Conservation (phyloP, 2,797 vertebrate species). For the Danio aesculapii region DNA sequence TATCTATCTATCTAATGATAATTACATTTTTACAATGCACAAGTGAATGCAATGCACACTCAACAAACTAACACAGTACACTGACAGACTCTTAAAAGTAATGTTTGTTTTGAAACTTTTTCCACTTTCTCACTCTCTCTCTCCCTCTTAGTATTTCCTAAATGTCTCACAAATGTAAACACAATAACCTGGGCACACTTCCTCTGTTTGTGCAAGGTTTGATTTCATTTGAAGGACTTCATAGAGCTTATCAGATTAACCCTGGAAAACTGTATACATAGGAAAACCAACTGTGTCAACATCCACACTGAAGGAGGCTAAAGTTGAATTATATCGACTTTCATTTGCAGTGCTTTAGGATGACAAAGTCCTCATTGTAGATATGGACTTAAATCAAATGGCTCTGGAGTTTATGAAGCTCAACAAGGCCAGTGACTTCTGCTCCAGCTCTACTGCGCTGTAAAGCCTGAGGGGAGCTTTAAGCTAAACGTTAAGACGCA, state of each 20-base stretch:
- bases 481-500: constrained; percentile 7
- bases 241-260: constrained; percentile 38
- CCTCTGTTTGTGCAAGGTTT: constrained; percentile 32
- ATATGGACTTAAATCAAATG: constrained; percentile 18
- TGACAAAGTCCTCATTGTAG: constrained; percentile 13
- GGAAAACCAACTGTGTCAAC: constrained; percentile 42
- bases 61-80: neutral
- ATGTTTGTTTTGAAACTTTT: no score
- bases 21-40: no score
- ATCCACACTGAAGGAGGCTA: constrained; percentile 7
- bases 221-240: constrained; percentile 33
- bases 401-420: neutral
- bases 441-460: neutral
- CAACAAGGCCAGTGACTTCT: neutral
- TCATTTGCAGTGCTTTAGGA: neutral
- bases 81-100: neutral
- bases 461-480: constrained; percentile 14
- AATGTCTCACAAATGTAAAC: constrained; percentile 27
- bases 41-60: neutral
- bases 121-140: neutral
- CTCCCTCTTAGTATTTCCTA: constrained; percentile 7
- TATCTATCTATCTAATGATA: neutral
- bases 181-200: constrained; percentile 29
- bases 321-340: neutral
- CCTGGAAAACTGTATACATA: constrained; percentile 29